A percentile compares a stretch with the other conserved stretches of the same genome.
phyloP scores from a whole-genome alignment of 2,797 vertebrate genomes.

The Apogon hyalosoma region DNA sequence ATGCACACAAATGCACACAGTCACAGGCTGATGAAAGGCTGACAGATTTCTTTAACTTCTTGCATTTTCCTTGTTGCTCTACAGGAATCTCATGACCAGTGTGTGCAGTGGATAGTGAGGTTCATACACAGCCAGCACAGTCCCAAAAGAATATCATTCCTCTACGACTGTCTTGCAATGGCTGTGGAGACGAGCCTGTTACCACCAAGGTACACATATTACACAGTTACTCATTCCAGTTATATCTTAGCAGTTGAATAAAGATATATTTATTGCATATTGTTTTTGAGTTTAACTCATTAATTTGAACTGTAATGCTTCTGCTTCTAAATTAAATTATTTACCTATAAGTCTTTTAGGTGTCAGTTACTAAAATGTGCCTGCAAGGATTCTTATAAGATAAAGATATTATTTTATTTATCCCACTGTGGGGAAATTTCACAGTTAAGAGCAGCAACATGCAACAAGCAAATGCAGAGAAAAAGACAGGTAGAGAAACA shows the following conservation, averaged over 20 bases:
- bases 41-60: neutral
- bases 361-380: no score
- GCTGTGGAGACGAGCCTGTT: slow-evolving; percentile 95
- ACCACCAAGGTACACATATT: slow-evolving; percentile 88
- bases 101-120: slow-evolving; percentile 96
- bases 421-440: no score
- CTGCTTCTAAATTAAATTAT: no score
- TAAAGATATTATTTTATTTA: no score
- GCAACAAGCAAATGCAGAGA: no score
- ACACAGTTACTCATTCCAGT: no score
- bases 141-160: slow-evolving; percentile 97
- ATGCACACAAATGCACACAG: neutral
- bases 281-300: no score
- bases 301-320: no score
- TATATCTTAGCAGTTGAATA: neutral
- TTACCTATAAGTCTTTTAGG: no score
- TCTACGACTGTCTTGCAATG: slow-evolving; percentile 97
- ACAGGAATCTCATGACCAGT: slow-evolving; percentile 98
- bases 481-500: no score
- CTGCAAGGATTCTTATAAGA: no score
- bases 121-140: slow-evolving; percentile 98
- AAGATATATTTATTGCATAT: neutral
- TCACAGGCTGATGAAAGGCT: neutral
- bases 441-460: no score
- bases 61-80: slow-evolving; percentile 25